phyloP scores from a whole-genome alignment of 30 jellyfish, hydroid and myxozoan species.

The Hydractinia symbiolongicarpus region DNA sequence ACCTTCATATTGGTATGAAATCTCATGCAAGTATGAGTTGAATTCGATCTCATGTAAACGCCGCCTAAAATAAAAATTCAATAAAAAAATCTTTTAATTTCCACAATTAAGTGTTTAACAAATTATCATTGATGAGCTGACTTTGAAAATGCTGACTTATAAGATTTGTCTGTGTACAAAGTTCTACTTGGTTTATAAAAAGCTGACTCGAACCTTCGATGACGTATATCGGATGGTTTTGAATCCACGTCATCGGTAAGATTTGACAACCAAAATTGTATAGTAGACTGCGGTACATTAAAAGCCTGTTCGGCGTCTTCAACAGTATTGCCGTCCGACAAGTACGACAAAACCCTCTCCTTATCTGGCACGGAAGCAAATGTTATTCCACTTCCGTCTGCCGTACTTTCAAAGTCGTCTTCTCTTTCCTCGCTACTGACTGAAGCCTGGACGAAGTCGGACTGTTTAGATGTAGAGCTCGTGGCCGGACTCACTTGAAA shows the following conservation, averaged over 20 bases:
- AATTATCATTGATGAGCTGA: background rate
- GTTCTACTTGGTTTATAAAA: constrained; percentile 4
- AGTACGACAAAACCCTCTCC: background rate
- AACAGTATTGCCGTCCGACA: constrained; percentile 20
- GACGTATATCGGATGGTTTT: background rate
- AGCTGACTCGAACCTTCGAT: background rate
- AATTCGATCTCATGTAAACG: no score
- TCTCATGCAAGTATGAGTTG: no score
- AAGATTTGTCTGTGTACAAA: background rate
- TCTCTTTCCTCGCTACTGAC: background rate
- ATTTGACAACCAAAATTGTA: constrained; percentile 7
- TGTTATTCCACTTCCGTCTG: constrained; percentile 5
- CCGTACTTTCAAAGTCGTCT: constrained; percentile 1
- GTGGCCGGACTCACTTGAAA: constrained; percentile 23
- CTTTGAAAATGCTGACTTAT: constrained; percentile 13
- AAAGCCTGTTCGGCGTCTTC: constrained; percentile 17
- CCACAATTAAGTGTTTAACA: background rate
- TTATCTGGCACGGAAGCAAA: constrained; percentile 13
- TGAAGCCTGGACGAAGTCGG: background rate
- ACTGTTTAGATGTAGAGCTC: background rate
- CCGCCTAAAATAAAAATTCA: no score
- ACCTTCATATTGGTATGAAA: no score
- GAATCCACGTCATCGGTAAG: background rate
- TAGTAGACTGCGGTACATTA: constrained; percentile 20
- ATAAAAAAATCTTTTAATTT: no score